Base-by-base conservation (phyloP, 2,888 invertebrate species). In the Apodemia mormo region DNA sequence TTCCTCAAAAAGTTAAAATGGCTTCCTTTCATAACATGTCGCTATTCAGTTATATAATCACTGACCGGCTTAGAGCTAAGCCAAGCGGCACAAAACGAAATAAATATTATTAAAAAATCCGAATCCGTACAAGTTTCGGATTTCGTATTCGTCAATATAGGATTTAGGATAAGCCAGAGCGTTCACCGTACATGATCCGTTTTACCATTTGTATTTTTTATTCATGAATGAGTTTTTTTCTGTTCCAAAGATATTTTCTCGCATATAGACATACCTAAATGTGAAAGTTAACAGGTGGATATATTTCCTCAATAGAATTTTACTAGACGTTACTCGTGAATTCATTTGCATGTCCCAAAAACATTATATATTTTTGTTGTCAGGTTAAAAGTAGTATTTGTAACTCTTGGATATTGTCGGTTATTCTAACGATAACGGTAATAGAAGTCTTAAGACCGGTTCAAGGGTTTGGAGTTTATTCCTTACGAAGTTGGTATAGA, bases 81-180 rank as follows among this genome's bases (percentile, higher is more conserved):
- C 69, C 65, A 40, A 69, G 40, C 64, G 56, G 65, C 29, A 54
- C 56, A 37, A 65, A 65, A 68, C 49, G 52, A 52, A 67, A 67
- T 52, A 45, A 66, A 67, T 52, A 67, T 30, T 52, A 52, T 33
- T 52, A 67, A 67, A 49, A 67, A 67, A 49, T 54, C 29, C 10
- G 68, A 61, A 69, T 30, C 69, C 64, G 68, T 52, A 65, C 64
- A 40, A 65, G 68, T 68, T 68, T 68, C 54, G 69, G 69, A 65
- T 69, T 69, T 65, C 52, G 65, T 65, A 33, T 52, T 65, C 69
- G 54, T 65, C 65, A 69, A 65, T 69, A 69, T 54, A 29, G 69
- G 69, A 69, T 69, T 69, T 69, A 65, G 54, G 65, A 40, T 69
- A 69, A 69, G 69, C 65, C 65, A 29, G 43, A 54, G 52, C 52